A percentile compares a stretch with the other conserved stretches of the same genome.
Conservation (phyloP, 1,140 invertebrate species). For the Heterodera schachtii region DNA sequence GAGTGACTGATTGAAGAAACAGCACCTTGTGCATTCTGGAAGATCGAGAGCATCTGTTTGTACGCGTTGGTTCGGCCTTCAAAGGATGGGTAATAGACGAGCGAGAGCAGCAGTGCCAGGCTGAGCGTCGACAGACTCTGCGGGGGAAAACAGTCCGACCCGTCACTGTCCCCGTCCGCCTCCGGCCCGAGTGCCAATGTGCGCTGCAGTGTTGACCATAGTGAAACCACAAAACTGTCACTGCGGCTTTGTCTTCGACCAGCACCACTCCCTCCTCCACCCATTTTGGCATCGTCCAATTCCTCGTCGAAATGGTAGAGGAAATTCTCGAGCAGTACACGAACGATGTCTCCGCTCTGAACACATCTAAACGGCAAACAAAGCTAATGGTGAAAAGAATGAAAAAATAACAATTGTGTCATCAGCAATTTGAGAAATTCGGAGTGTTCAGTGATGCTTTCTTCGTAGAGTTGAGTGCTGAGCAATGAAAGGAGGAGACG, state of each 20-base stretch:
- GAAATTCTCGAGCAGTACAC: constrained; percentile 50
- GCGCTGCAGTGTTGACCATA: constrained; percentile 21
- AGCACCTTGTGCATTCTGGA: constrained; percentile 73
- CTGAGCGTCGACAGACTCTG: constrained; percentile 53
- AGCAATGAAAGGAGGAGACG: constrained; percentile 70
- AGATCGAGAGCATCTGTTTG: constrained; percentile 80
- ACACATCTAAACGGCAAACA: constrained; percentile 28
- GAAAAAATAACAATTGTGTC: constrained; percentile 38
- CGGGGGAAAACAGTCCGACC: constrained; percentile 43
- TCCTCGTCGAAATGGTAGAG: constrained; percentile 41
- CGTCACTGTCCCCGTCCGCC: constrained; percentile 1
- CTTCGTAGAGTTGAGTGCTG: constrained; percentile 70
- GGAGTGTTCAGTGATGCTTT: constrained; percentile 66
- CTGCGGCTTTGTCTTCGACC: constrained; percentile 17
- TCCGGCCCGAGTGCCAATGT: constrained; percentile 21
- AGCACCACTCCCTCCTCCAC: constrained; percentile 1
- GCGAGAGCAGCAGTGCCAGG: constrained; percentile 77
- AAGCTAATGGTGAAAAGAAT: neutral
- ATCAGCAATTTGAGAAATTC: constrained; percentile 71
- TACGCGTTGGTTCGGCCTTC: constrained; percentile 73
- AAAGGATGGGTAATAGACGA: constrained; percentile 85
- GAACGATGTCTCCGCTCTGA: constrained; percentile 37
- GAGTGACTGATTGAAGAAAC: neutral
- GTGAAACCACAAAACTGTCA: constrained; percentile 43
- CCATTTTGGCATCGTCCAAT: constrained; percentile 24